Evolutionary conservation across 1,140 invertebrate species (phyloP).

Genomic region (Cotesia chilonis): DNA sequence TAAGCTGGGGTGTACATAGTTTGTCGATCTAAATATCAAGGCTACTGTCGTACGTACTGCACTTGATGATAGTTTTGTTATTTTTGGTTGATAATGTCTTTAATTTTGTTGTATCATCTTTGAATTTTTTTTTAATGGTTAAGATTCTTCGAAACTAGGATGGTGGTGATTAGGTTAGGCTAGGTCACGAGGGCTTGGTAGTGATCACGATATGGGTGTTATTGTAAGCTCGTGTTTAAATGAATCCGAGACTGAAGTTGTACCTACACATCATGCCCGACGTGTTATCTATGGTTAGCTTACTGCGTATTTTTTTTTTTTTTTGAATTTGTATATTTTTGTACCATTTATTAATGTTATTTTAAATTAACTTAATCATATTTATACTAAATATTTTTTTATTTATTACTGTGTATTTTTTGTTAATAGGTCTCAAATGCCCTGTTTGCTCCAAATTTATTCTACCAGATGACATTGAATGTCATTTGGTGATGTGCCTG

Average conservation of each 20-base stretch:
- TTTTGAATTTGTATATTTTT: conserved; percentile 1
- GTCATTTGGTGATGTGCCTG: conserved; percentile 98
- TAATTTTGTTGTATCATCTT: too few relatives aligned
- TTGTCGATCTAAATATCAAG: not conserved
- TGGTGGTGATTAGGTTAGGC: conserved; percentile 45
- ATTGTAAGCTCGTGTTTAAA: conserved; percentile 79
- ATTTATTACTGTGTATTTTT: conserved; percentile 37
- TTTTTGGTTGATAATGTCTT: too few relatives aligned
- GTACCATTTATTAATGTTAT: conserved; percentile 25
- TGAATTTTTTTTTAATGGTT: too few relatives aligned
- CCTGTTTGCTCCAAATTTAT: conserved; percentile 98
- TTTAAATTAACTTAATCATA: conserved; percentile 34
- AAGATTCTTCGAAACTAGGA: conserved; percentile 35
- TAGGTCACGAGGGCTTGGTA: conserved; percentile 47
- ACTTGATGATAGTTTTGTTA: too few relatives aligned
- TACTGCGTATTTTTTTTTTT: conserved; percentile 6
- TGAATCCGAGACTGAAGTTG: conserved; percentile 69
- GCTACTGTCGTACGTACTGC: not conserved
- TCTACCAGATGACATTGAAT: conserved; percentile 96
- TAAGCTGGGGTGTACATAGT: not conserved
- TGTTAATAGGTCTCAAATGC: conserved; percentile 91
- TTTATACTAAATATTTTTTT: conserved; percentile 1
- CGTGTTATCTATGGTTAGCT: conserved; percentile 66
- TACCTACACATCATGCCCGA: conserved; percentile 57
- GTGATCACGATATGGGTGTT: conserved; percentile 71